These are phyloP conservation scores for Nasonia longicornis DNA, from an alignment of 1,140 invertebrate genomes.

Conservation along the genomic window DNA sequence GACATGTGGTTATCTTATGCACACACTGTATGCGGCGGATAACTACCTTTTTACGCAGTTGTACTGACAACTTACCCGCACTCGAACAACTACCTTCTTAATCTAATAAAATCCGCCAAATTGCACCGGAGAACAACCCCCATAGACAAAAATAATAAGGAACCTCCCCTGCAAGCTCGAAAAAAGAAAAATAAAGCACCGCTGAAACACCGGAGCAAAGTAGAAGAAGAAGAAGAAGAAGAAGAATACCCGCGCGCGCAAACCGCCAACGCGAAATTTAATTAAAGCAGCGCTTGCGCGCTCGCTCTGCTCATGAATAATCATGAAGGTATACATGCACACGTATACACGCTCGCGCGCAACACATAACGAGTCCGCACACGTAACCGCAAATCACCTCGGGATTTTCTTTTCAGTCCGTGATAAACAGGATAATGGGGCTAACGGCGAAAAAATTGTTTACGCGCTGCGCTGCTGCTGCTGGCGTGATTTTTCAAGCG, in stretches of 20 bases:
- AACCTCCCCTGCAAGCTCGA: not conserved
- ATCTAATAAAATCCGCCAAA: not conserved
- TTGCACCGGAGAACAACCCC: not conserved
- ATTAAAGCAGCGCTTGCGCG: constrained; percentile 37
- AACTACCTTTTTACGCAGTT: too few relatives aligned
- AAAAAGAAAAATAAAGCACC: not conserved
- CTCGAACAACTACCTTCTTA: too few relatives aligned
- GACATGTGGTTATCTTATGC: too few relatives aligned
- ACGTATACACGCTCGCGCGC: not conserved
- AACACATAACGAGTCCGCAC: constrained; percentile 42
- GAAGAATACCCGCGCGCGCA: constrained; percentile 9
- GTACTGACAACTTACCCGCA: too few relatives aligned
- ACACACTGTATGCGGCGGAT: too few relatives aligned
- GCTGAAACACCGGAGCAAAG: not conserved
- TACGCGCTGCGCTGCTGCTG: constrained; percentile 3
- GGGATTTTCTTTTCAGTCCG: constrained; percentile 46
- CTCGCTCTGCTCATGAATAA: constrained; percentile 41
- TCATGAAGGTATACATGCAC: constrained; percentile 19
- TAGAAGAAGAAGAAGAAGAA: constrained; percentile 14
- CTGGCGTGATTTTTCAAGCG: constrained; percentile 38
- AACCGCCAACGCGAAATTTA: constrained; percentile 42
- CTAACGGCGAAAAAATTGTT: constrained; percentile 43
- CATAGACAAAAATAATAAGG: not conserved
- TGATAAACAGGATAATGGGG: constrained; percentile 45
- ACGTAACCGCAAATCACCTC: constrained; percentile 45